Evolutionary conservation across 2,888 invertebrate species (phyloP).

Genomic region (Cephus sareptanus): DNA sequence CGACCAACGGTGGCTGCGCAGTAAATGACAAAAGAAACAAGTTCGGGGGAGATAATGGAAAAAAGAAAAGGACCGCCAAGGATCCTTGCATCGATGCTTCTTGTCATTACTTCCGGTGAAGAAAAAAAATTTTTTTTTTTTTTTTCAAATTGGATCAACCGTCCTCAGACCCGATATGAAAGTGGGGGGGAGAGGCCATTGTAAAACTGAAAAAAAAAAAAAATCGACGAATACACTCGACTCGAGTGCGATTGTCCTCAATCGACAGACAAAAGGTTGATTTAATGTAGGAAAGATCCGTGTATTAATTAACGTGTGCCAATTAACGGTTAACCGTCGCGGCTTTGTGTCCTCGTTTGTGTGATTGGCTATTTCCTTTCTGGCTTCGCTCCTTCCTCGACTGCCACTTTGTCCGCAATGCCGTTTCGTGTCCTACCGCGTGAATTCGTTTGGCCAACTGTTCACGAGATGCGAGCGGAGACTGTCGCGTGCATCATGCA

Average conservation of each 20-base stretch:
- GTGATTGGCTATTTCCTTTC: conserved; percentile 47
- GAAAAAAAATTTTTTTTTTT: not conserved
- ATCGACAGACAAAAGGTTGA: conserved; percentile 25
- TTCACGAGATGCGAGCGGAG: too few species aligned
- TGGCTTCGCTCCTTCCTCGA: conserved; percentile 20
- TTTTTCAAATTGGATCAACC: not conserved
- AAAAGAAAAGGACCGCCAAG: not conserved
- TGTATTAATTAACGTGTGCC: conserved; percentile 47
- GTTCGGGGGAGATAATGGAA: not conserved
- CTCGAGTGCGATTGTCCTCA: conserved; percentile 26
- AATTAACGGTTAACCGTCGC: conserved; percentile 41
- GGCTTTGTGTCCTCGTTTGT: conserved; percentile 45
- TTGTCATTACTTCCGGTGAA: not conserved
- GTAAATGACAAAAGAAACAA: not conserved
- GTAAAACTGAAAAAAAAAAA: not conserved
- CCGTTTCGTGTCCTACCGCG: too few species aligned
- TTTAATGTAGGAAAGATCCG: conserved; percentile 34
- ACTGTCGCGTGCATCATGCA: not conserved
- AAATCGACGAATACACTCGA: not conserved
- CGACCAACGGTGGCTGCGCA: not conserved
- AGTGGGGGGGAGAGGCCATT: not conserved
- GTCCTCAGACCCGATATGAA: not conserved
- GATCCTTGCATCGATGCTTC: not conserved
- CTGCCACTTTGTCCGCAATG: not conserved
- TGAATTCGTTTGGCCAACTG: too few species aligned